A percentile compares a stretch with the other conserved stretches of the same genome.
Evolutionary conservation across 2,797 vertebrate species (phyloP).

Genomic region (Poecilia velifera): DNA sequence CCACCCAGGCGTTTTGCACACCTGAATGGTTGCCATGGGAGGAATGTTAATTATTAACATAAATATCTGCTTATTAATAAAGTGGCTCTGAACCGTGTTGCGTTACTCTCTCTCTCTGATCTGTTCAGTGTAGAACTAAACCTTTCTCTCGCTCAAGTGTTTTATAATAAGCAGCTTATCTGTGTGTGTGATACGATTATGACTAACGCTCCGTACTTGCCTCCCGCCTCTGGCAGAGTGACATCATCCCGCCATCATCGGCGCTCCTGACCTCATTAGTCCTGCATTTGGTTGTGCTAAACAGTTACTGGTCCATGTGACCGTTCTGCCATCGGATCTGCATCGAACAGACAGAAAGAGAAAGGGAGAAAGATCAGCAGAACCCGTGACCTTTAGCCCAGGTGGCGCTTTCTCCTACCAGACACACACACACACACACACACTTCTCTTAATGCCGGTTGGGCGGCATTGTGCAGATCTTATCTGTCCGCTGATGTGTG

Average conservation of each 20-base stretch:
- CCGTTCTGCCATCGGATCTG: not conserved
- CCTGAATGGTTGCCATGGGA: too few species aligned
- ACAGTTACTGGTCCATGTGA: not conserved
- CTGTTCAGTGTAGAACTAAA: not conserved
- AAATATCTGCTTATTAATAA: not conserved
- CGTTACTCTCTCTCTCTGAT: not conserved
- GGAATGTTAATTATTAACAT: not conserved
- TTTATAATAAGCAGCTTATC: not conserved
- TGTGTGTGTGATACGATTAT: conserved; percentile 30
- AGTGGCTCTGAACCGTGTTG: not conserved
- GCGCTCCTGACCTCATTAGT: conserved; percentile 52
- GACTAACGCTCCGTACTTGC: conserved; percentile 43
- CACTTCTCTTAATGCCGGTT: conserved; percentile 2
- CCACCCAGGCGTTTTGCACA: too few species aligned
- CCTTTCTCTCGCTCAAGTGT: not conserved
- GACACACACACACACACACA: conserved; percentile 11
- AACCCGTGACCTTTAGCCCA: not conserved
- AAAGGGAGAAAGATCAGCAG: not conserved
- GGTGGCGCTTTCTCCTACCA: not conserved
- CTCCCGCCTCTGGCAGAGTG: conserved; percentile 38
- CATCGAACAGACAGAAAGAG: not conserved
- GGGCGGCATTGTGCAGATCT: not conserved
- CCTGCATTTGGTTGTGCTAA: conserved; percentile 5
- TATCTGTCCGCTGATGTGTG: not conserved
- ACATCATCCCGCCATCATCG: conserved; percentile 46